phyloP scores from a whole-genome alignment of 2,888 invertebrate species.

The Campoplex capitator region DNA sequence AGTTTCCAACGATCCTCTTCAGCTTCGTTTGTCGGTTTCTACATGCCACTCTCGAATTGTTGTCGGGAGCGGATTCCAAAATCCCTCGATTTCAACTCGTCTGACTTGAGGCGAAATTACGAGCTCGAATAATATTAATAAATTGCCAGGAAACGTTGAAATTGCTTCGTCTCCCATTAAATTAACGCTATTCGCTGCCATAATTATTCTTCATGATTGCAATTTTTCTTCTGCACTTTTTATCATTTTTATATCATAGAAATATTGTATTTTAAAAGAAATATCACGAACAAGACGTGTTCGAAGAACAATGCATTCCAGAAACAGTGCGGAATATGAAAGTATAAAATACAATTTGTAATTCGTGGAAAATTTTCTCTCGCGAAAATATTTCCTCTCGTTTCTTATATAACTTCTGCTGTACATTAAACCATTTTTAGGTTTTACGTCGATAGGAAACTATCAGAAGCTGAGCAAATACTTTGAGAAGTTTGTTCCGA shows the following conservation, averaged over 20 bases:
- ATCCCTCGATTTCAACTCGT: constrained; percentile 69
- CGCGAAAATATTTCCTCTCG: too few relatives aligned
- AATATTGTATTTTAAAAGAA: neutral
- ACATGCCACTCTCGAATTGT: constrained; percentile 17
- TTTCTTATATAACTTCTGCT: neutral
- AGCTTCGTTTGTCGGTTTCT: constrained; percentile 2
- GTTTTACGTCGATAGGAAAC: neutral
- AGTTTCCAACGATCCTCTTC: constrained; percentile 24
- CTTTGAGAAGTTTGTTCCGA: neutral
- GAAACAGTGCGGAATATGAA: too few relatives aligned
- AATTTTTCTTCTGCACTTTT: neutral
- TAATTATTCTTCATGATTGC: neutral
- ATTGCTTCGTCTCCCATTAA: constrained; percentile 80
- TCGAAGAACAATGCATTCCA: too few relatives aligned
- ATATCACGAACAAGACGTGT: too few relatives aligned
- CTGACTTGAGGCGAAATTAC: constrained; percentile 40
- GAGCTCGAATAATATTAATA: constrained; percentile 74
- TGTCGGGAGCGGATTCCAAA: constrained; percentile 39
- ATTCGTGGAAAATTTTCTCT: too few relatives aligned
- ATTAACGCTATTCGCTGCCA: constrained; percentile 67
- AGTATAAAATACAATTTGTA: too few relatives aligned
- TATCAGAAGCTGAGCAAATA: neutral
- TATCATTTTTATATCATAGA: neutral
- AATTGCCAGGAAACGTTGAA: constrained; percentile 76
- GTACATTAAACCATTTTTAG: neutral